Base-by-base conservation (phyloP, 2,888 invertebrate genomes). In the Leptopilina drosophilae region DNA sequence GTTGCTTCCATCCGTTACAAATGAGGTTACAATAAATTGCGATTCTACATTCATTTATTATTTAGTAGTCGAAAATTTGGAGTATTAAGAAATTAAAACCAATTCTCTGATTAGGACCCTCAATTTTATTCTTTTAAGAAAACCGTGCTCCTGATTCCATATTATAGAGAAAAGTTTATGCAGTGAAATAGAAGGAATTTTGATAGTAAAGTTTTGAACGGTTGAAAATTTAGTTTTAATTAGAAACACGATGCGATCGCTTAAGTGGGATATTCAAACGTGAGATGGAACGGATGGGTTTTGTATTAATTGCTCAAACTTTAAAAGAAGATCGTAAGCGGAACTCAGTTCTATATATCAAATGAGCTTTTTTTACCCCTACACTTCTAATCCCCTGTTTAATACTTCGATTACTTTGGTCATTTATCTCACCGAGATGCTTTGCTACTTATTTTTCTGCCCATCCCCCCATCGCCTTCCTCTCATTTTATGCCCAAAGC, bases 391-490 rank as follows among this genome's bases (percentile, higher is more conserved):
- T 62, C 46, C 67, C 81, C 56, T 77, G 80, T 81, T 85, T 85
- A 85, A 84, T 85, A 82, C 82, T 82, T 85, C 83, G 81, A 82
- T 84, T 83, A 84, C 81, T 83, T 82, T 78, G 83, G 53, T 83
- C 82, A 82, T 86, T 84, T 85, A 84, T 85, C 84, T 82, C 80
- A 64, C 33, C 40, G 79, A 69, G 82, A 59, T 80, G 59, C 73
- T 66, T 33, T 77, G 78, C 79, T 79, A 77, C 79, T 80, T 82
- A 83, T 82, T 85, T 85, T 82, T 81, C 79, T 83, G 76, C 76
- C 53, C 77, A 76, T 49, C 49, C 49, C 49, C 46, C 49, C 11
- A 49, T 49, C 80, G 59, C 82, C 49, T 33, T 33, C 66, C 46
- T 73, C 56, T 56, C 56, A 73, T 33, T 64, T 59, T 15, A 59